These are phyloP conservation scores for Drosophila teissieri DNA, from an alignment of 1,140 invertebrate species.

Conservation along the genomic window DNA sequence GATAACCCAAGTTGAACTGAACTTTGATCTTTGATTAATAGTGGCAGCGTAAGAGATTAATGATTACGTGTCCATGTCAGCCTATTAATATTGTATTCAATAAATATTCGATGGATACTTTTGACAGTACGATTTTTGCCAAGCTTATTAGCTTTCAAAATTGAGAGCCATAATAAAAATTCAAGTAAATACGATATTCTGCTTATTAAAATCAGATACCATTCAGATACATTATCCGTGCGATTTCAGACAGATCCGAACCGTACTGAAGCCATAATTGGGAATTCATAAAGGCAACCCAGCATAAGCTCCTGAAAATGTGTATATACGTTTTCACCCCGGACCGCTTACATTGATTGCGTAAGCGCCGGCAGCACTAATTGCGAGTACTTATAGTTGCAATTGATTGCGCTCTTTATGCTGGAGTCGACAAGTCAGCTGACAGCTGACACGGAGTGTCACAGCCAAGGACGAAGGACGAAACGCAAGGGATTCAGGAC, in stretches of 20 bases:
- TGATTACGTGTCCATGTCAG: background rate
- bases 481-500: background rate
- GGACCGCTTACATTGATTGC: constrained; percentile 35
- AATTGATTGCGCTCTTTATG: constrained; percentile 46
- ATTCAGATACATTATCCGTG: constrained; percentile 5
- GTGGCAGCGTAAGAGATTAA: background rate
- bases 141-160: background rate
- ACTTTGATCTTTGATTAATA: constrained; percentile 6
- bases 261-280: constrained; percentile 19
- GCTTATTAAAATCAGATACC: background rate
- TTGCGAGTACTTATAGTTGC: constrained; percentile 48
- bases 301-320: constrained; percentile 13
- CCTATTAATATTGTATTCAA: background rate
- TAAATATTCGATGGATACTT: background rate
- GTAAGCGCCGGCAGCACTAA: constrained; percentile 28
- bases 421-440: constrained; percentile 27
- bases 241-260: background rate
- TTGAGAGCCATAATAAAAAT: background rate
- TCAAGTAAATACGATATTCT: background rate
- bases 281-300: constrained; percentile 26
- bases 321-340: constrained; percentile 16
- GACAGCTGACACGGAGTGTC: constrained; percentile 19
- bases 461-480: constrained; percentile 8
- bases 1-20: background rate
- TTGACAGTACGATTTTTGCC: background rate